These are phyloP conservation scores for Tragelaphus imberbis DNA, from an alignment of 2,113 vertebrate species.

Conservation along the genomic window DNA sequence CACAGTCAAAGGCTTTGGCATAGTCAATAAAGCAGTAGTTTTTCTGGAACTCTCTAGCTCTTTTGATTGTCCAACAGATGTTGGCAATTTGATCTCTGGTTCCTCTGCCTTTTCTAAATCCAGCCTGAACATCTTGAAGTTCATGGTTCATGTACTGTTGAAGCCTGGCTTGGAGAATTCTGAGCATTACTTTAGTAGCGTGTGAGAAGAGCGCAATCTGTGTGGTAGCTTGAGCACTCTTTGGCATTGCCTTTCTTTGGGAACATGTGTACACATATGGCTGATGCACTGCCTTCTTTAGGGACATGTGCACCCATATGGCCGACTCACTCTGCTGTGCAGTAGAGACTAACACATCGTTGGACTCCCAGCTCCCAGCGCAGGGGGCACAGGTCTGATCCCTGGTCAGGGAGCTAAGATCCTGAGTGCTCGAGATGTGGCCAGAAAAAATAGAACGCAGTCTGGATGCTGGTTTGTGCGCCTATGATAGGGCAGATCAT, in stretches of 20 bases:
- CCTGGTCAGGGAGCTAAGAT: not conserved
- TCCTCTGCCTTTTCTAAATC: not conserved
- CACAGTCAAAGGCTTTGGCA: not conserved
- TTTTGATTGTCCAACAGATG: not conserved
- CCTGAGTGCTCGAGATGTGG: not conserved
- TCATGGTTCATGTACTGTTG: not conserved
- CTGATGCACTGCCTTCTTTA: not conserved
- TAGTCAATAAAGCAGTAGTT: not conserved
- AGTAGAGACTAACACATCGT: not conserved
- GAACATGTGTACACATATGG: accelerated
- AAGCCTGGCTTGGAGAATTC: not conserved
- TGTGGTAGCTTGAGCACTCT: accelerated
- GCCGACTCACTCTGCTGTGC: not conserved
- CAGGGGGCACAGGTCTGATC: not conserved
- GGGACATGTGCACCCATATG: accelerated
- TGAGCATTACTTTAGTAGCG: accelerated
- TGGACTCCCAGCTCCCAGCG: accelerated
- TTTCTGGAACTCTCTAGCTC: not conserved
- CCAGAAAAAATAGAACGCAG: accelerated
- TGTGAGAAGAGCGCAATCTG: not conserved
- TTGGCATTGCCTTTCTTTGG: not conserved
- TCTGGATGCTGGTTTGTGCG: accelerated
- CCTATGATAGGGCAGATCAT: accelerated
- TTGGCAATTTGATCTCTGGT: not conserved
- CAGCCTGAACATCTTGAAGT: not conserved